phyloP scores from a whole-genome alignment of 2,888 invertebrate genomes.

The Polymixis flavicincta region DNA sequence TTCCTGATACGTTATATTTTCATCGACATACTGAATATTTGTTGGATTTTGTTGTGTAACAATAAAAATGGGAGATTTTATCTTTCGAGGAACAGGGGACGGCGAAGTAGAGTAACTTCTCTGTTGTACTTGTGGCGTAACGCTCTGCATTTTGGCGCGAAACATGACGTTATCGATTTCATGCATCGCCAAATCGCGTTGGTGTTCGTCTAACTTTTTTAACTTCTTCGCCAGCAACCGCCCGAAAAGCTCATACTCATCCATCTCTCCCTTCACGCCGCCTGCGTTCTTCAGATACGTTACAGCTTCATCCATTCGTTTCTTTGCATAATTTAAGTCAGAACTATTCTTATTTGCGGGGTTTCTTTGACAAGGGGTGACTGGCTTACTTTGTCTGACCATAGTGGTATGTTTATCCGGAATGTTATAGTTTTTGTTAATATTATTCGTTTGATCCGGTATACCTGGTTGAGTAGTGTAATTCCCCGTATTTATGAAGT shows the following conservation, averaged over 20 bases:
- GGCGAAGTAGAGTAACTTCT: slow-evolving; percentile 76
- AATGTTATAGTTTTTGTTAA: slow-evolving; percentile 52
- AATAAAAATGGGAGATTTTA: slow-evolving; percentile 81
- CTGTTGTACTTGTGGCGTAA: slow-evolving; percentile 62
- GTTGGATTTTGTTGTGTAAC: slow-evolving; percentile 72
- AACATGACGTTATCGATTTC: slow-evolving; percentile 87
- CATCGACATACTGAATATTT: slow-evolving; percentile 78
- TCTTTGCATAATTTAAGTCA: slow-evolving; percentile 66
- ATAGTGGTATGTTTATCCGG: slow-evolving; percentile 58
- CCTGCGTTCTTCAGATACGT: slow-evolving; percentile 64
- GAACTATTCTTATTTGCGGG: slow-evolving; percentile 44
- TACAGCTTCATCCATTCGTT: slow-evolving; percentile 69
- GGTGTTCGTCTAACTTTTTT: slow-evolving; percentile 83
- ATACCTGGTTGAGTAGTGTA: slow-evolving; percentile 64
- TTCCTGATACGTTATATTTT: slow-evolving; percentile 77
- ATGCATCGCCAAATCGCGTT: slow-evolving; percentile 86
- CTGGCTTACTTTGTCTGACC: slow-evolving; percentile 60
- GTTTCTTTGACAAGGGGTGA: slow-evolving; percentile 53
- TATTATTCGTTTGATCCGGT: slow-evolving; percentile 61
- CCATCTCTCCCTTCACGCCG: slow-evolving; percentile 73
- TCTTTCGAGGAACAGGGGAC: slow-evolving; percentile 74
- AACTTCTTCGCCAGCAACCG: slow-evolving; percentile 85
- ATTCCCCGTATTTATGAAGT: slow-evolving; percentile 59
- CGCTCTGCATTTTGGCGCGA: slow-evolving; percentile 81
- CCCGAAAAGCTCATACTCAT: slow-evolving; percentile 85